Percentiles rank a stretch among this genome's conserved stretches.
These are phyloP conservation scores for Chlamydotis undulata DNA, from an alignment of 2,113 vertebrate genomes.

Conservation along the genomic window DNA sequence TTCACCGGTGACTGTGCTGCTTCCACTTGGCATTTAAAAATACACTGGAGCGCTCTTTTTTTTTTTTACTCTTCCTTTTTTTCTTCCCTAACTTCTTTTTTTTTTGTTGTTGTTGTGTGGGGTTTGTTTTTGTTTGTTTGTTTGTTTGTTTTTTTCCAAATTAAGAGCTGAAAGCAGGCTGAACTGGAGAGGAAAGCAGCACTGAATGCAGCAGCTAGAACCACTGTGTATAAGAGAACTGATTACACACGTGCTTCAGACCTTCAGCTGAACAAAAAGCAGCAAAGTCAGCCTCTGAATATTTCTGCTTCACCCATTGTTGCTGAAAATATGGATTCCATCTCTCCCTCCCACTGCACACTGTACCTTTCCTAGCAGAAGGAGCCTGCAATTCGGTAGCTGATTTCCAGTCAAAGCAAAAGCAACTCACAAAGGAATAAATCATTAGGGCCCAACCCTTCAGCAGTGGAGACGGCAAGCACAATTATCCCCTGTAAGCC, in stretches of 20 bases:
- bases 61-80: background rate
- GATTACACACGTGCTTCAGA: background rate
- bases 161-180: background rate
- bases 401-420: background rate
- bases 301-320: background rate
- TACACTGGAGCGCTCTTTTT: background rate
- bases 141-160: background rate
- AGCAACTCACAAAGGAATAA: background rate
- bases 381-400: background rate
- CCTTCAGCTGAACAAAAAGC: background rate
- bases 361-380: background rate
- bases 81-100: background rate
- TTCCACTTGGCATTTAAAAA: background rate
- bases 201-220: background rate
- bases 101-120: background rate
- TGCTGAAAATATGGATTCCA: background rate
- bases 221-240: background rate
- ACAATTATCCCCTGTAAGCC: background rate
- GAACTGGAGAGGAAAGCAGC: background rate
- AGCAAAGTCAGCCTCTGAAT: background rate
- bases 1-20: slow-evolving; percentile 1
- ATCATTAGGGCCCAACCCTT: background rate
- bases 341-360: background rate
- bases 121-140: too few species aligned
- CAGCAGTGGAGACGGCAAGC: background rate